These are phyloP conservation scores for Volucella bombylans DNA, from an alignment of 2,888 invertebrate species.

Conservation along the genomic window DNA sequence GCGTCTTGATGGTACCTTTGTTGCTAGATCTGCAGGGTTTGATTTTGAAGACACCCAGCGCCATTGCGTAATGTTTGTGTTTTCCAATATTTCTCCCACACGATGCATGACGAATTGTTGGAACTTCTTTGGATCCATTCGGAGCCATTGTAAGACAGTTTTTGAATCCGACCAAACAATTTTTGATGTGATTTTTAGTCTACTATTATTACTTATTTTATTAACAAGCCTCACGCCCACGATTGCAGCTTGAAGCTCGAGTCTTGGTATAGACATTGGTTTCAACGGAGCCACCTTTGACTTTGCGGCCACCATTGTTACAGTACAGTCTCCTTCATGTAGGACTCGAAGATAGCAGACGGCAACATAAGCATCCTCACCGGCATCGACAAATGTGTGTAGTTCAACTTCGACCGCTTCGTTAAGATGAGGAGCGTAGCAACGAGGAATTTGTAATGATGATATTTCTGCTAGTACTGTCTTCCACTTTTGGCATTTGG, in stretches of 20 bases:
- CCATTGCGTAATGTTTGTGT: slow-evolving; percentile 15
- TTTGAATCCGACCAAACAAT: slow-evolving; percentile 75
- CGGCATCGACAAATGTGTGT: slow-evolving; percentile 68
- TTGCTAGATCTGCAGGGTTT: slow-evolving; percentile 32
- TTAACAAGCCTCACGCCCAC: slow-evolving; percentile 33
- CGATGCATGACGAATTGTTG: slow-evolving; percentile 73
- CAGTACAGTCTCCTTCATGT: slow-evolving; percentile 16
- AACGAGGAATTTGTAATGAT: slow-evolving; percentile 32
- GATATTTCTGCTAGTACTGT: slow-evolving; percentile 27
- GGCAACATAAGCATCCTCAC: slow-evolving; percentile 58
- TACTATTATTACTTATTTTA: slow-evolving; percentile 8
- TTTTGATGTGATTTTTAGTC: slow-evolving; percentile 10
- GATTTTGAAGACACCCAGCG: no score
- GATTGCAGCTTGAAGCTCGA: slow-evolving; percentile 63
- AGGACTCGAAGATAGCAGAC: slow-evolving; percentile 47
- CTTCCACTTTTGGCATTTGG: slow-evolving; percentile 56
- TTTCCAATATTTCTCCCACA: slow-evolving; percentile 67
- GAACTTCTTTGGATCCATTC: slow-evolving; percentile 71
- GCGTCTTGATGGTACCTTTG: slow-evolving; percentile 7
- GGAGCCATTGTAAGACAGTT: slow-evolving; percentile 74
- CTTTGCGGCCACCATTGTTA: slow-evolving; percentile 42
- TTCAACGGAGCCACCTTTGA: slow-evolving; percentile 62
- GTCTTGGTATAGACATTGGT: slow-evolving; percentile 58
- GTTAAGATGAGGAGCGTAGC: slow-evolving; percentile 24
- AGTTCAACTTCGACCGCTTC: slow-evolving; percentile 30